A percentile compares a stretch with the other conserved stretches of the same genome.
Evolutionary conservation across 2,113 vertebrate genomes (phyloP).

Genomic region (Hippocampus abdominalis): DNA sequence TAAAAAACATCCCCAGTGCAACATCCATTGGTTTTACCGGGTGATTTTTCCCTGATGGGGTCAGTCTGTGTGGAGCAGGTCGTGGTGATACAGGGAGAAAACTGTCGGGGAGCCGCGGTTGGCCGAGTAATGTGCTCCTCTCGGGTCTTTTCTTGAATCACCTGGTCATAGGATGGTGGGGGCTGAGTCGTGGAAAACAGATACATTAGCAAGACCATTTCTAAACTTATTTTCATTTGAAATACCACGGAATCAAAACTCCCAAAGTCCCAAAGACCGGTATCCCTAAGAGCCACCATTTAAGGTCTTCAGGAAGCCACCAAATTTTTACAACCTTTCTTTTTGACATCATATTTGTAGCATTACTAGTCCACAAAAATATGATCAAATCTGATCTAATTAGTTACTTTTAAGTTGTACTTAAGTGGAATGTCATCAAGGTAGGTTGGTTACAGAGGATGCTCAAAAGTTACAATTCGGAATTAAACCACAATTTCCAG

Average conservation of each 20-base stretch:
- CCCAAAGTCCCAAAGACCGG: no score
- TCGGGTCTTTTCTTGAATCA: slow-evolving; percentile 90
- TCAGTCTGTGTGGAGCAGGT: slow-evolving; percentile 88
- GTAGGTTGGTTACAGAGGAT: no score
- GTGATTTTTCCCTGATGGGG: slow-evolving; percentile 71
- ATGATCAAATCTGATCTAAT: no score
- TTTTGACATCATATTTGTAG: no score
- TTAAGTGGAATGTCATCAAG: no score
- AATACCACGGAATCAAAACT: neutral
- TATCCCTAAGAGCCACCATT: no score
- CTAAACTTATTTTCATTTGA: neutral
- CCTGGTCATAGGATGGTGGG: slow-evolving; percentile 92
- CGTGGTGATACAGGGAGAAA: slow-evolving; percentile 56
- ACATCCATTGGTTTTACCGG: slow-evolving; percentile 16
- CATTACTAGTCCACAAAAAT: no score
- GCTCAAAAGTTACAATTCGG: neutral
- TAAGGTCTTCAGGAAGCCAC: no score
- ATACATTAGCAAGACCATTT: neutral
- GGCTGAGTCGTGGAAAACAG: slow-evolving; percentile 70
- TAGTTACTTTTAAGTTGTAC: no score
- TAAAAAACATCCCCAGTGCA: neutral
- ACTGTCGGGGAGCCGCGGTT: slow-evolving; percentile 72
- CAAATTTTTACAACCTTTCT: no score
- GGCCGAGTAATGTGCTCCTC: slow-evolving; percentile 79
- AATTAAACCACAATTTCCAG: neutral